Conservation (phyloP, 2,797 vertebrate genomes). For the Nasua narica region DNA sequence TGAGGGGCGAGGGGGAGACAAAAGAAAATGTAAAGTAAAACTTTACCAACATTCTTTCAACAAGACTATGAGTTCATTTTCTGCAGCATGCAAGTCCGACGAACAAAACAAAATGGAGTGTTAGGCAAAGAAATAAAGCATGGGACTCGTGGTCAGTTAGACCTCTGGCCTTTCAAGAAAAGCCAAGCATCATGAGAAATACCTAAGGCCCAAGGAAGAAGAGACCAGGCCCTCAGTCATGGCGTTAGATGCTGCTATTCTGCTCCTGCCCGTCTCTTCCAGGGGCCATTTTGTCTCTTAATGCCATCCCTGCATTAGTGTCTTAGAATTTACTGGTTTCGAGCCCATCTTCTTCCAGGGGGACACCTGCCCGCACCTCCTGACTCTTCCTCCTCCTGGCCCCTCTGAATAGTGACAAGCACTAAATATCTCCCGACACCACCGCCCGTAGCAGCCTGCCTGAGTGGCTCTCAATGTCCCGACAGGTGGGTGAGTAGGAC, state of each 20-base stretch:
- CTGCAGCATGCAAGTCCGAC: background rate
- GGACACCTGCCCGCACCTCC: background rate
- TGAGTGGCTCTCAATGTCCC: rapidly evolving
- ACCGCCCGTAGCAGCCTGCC: background rate
- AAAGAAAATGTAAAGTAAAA: constrained; percentile 4
- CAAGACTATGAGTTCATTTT: background rate
- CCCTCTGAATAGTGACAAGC: background rate
- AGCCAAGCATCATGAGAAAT: background rate
- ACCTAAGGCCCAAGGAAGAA: background rate
- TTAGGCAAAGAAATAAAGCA: background rate
- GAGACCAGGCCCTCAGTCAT: rapidly evolving
- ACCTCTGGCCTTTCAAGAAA: background rate
- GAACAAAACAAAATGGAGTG: background rate
- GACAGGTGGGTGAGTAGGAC: rapidly evolving
- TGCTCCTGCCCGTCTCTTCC: background rate
- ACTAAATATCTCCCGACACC: background rate
- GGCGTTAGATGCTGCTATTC: no score
- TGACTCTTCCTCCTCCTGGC: background rate
- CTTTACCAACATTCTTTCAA: background rate
- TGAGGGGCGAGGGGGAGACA: constrained; percentile 57
- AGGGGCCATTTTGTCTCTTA: background rate
- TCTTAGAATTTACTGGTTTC: background rate
- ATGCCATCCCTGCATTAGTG: background rate
- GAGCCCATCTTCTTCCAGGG: background rate
- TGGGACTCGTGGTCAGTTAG: rapidly evolving